A percentile compares a stretch with the other conserved stretches of the same genome.
phyloP scores from a whole-genome alignment of 2,113 vertebrate genomes.

The Cairina moschata region DNA sequence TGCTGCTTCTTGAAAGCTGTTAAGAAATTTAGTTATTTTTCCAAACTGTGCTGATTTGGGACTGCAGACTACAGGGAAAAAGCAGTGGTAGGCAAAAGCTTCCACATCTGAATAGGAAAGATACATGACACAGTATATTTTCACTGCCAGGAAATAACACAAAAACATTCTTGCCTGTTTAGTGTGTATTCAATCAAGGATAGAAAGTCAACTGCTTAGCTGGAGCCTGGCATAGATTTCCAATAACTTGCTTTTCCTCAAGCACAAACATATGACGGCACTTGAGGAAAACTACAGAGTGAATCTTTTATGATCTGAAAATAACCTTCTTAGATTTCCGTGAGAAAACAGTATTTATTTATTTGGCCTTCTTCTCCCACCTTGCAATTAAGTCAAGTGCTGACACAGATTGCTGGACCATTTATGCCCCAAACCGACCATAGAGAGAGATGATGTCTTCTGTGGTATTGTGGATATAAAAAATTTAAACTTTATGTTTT shows the following conservation, averaged over 20 bases:
- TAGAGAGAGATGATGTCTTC: neutral
- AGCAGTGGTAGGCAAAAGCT: conserved; percentile 45
- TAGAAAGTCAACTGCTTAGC: conserved; percentile 63
- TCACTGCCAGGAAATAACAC: conserved; percentile 65
- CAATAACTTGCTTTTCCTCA: conserved; percentile 48
- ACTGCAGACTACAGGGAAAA: conserved; percentile 4
- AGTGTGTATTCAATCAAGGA: conserved; percentile 53
- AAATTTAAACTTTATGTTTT: conserved; percentile 16
- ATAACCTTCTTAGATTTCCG: conserved; percentile 1
- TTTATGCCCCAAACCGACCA: neutral
- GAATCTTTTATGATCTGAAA: conserved; percentile 12
- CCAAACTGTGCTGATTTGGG: conserved; percentile 13
- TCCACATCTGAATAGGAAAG: conserved; percentile 41
- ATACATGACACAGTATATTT: conserved; percentile 45
- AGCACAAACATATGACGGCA: neutral
- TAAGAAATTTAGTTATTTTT: neutral
- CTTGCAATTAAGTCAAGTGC: conserved; percentile 17
- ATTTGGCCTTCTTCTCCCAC: neutral
- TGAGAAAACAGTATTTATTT: conserved; percentile 5
- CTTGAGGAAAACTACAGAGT: conserved; percentile 9
- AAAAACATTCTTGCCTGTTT: conserved; percentile 63
- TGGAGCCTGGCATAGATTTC: conserved; percentile 55
- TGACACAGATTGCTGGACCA: neutral
- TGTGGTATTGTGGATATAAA: neutral
- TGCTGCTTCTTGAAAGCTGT: neutral